Percentiles rank a stretch among this genome's conserved stretches.
Evolutionary conservation across 2,113 vertebrate genomes (phyloP).

Genomic region (Shinisaurus crocodilurus): DNA sequence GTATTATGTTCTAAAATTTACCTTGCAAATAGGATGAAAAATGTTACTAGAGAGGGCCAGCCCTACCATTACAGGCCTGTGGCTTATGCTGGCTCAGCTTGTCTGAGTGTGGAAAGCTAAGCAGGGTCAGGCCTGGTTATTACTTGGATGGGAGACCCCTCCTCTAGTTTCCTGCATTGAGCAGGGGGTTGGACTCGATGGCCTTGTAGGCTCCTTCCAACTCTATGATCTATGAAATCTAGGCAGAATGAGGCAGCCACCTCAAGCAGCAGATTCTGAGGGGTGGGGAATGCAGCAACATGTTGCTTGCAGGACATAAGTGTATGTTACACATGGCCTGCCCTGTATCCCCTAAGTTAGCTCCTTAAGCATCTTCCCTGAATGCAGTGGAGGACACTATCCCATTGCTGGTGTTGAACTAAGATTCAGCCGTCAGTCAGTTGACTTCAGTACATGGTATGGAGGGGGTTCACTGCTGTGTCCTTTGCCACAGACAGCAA

Average conservation of each 20-base stretch:
- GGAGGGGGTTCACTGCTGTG: background rate
- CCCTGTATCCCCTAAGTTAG: background rate
- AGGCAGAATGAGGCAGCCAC: background rate
- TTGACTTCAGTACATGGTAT: background rate
- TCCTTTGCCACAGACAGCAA: background rate
- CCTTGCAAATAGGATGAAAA: background rate
- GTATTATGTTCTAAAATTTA: background rate
- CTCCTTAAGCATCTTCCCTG: background rate
- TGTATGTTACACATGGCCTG: no score
- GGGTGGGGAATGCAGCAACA: background rate
- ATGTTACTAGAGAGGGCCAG: background rate
- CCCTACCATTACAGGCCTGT: background rate
- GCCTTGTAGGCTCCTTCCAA: no score
- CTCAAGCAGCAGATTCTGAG: no score
- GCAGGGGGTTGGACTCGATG: no score
- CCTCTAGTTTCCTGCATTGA: no score
- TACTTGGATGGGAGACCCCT: no score
- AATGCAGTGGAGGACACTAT: background rate
- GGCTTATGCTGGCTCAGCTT: no score
- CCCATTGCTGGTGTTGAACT: background rate
- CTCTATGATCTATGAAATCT: no score
- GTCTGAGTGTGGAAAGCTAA: no score
- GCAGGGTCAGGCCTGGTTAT: no score
- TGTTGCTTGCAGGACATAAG: background rate
- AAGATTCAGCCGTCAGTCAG: background rate